Conservation (phyloP, 2,113 vertebrate genomes). For the Baryphthengus martii region DNA sequence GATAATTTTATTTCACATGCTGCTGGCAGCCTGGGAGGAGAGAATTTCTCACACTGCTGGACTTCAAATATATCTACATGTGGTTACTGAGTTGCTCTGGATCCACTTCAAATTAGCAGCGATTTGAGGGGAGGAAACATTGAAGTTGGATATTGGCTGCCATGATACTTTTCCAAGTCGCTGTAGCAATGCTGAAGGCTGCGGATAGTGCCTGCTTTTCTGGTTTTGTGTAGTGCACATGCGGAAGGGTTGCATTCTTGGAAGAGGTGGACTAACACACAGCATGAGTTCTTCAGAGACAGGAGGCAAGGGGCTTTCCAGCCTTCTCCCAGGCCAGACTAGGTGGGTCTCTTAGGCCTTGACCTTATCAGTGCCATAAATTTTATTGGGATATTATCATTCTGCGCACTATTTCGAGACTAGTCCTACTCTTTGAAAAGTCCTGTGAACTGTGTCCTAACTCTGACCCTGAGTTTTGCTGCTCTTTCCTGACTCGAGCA, state of each 20-base stretch:
- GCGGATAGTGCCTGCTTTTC: neutral
- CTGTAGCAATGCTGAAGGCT: neutral
- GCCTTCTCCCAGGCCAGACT: neutral
- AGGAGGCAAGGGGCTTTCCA: neutral
- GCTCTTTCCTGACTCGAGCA: neutral
- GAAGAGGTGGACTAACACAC: neutral
- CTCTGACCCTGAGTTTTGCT: neutral
- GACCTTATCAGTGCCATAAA: neutral
- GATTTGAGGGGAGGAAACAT: neutral
- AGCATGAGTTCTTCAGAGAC: accelerated
- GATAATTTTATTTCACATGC: neutral
- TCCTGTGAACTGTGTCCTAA: neutral
- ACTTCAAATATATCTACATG: neutral
- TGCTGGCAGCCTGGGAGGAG: neutral
- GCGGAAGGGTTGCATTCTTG: neutral
- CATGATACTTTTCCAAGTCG: neutral
- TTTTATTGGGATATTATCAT: neutral
- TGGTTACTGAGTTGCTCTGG: neutral
- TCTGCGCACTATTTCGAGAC: neutral
- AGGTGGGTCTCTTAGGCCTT: neutral
- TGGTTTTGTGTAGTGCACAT: neutral
- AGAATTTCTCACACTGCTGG: neutral
- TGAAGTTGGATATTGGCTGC: neutral
- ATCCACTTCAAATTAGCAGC: neutral
- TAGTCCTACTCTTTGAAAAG: neutral